These are phyloP conservation scores for Rachycentron canadum DNA, from an alignment of 2,797 vertebrate genomes.

Conservation along the genomic window DNA sequence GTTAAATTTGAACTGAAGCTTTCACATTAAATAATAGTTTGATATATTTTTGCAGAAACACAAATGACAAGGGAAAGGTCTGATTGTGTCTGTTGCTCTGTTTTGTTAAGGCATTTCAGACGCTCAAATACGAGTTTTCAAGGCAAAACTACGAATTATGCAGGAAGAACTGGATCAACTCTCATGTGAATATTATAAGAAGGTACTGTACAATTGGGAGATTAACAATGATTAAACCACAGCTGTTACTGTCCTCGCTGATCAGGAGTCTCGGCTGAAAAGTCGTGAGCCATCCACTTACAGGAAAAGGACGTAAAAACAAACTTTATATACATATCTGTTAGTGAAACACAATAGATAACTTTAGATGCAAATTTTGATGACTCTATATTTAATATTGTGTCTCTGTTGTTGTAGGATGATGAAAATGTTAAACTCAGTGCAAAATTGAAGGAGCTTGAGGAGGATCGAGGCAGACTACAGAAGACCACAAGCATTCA, in stretches of 20 bases:
- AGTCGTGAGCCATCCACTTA: not conserved
- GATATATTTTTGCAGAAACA: not conserved
- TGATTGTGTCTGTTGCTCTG: slow-evolving; percentile 6
- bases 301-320: not conserved
- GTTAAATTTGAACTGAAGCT: not conserved
- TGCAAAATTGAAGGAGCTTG: slow-evolving; percentile 86
- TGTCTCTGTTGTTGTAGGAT: slow-evolving; percentile 82
- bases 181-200: slow-evolving; percentile 89
- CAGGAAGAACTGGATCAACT: slow-evolving; percentile 92
- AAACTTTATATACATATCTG: not conserved
- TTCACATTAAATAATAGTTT: not conserved
- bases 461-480: slow-evolving; percentile 88
- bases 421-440: slow-evolving; percentile 89
- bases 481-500: slow-evolving; percentile 86
- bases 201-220: slow-evolving; percentile 78
- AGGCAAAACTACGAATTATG: slow-evolving; percentile 91
- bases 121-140: slow-evolving; percentile 91
- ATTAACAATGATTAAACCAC: not conserved
- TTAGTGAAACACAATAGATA: not conserved
- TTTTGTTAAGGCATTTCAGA: slow-evolving; percentile 78
- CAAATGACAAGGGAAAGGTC: not conserved
- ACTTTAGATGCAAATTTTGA: not conserved
- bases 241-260: not conserved
- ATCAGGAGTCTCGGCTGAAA: slow-evolving; percentile 17
- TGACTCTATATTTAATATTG: not conserved